Conservation (phyloP, 2,888 invertebrate genomes). For the Euplexia lucipara region DNA sequence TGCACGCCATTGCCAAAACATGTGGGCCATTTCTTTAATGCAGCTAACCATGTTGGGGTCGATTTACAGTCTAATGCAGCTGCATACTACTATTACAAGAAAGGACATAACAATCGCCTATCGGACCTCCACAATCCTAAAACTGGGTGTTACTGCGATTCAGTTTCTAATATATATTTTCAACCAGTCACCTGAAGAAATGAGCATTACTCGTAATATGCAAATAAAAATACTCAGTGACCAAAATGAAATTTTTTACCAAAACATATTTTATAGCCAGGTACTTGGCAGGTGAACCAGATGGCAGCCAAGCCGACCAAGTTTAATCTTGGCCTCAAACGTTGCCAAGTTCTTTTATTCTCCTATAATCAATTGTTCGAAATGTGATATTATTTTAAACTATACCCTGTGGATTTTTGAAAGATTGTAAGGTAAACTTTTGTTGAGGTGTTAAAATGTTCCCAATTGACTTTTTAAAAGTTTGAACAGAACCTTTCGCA, state of each 20-base stretch:
- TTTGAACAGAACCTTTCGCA: constrained; percentile 7
- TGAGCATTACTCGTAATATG: constrained; percentile 7
- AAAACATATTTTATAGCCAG: constrained; percentile 70
- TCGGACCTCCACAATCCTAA: no score
- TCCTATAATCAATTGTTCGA: constrained; percentile 58
- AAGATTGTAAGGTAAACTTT: constrained; percentile 46
- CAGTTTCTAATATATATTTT: no score
- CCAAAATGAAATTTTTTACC: constrained; percentile 57
- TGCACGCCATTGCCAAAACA: no score
- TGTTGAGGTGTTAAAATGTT: constrained; percentile 24
- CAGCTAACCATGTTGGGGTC: no score
- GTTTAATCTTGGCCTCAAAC: constrained; percentile 73
- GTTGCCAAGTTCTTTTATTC: constrained; percentile 71
- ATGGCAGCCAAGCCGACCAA: constrained; percentile 69
- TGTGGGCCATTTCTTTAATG: no score
- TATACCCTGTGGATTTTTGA: constrained; percentile 32
- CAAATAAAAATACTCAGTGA: constrained; percentile 39
- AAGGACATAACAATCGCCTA: no score
- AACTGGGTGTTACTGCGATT: neutral
- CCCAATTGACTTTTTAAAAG: constrained; percentile 15
- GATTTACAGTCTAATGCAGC: no score
- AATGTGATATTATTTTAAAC: constrained; percentile 52
- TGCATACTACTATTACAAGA: no score
- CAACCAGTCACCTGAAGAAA: neutral
- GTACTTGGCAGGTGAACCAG: constrained; percentile 72